These are phyloP conservation scores for Tanypteryx hageni DNA, from an alignment of 2,888 invertebrate species.

Conservation along the genomic window DNA sequence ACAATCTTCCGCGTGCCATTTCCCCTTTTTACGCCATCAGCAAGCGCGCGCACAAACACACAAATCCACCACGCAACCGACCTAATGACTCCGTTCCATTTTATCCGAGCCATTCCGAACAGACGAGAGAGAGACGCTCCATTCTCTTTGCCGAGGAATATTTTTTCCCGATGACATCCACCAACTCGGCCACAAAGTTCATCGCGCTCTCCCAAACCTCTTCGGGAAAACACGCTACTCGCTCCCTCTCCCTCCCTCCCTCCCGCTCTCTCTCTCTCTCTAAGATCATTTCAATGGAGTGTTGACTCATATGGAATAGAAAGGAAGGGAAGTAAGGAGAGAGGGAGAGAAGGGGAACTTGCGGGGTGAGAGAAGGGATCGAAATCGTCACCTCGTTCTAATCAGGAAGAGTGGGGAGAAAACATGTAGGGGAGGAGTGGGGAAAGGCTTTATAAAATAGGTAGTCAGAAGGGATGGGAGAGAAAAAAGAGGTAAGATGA, in stretches of 20 bases:
- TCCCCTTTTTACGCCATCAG: neutral
- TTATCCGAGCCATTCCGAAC: constrained; percentile 22
- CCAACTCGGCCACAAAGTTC: constrained; percentile 51
- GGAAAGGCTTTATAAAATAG: neutral
- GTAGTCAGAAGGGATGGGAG: neutral
- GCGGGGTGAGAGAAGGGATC: neutral
- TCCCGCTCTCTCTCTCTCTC: neutral
- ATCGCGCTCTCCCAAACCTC: neutral
- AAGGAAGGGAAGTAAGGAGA: neutral
- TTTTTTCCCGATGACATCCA: constrained; percentile 53
- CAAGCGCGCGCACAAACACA: neutral
- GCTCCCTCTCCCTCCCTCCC: neutral
- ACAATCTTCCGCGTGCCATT: neutral
- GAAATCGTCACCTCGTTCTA: constrained; percentile 15
- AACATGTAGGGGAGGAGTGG: neutral
- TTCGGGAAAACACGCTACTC: neutral
- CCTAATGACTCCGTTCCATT: constrained; percentile 63
- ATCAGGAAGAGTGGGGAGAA: constrained; percentile 39
- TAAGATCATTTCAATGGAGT: constrained; percentile 44
- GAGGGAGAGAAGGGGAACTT: neutral
- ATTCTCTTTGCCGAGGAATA: constrained; percentile 11
- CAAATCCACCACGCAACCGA: constrained; percentile 8
- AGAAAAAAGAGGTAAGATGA: neutral
- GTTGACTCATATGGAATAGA: neutral
- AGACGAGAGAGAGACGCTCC: neutral